Percentiles rank a stretch among this genome's conserved stretches.
These are phyloP conservation scores for Amia ocellicauda DNA, from an alignment of 2,113 vertebrate genomes.

Conservation along the genomic window DNA sequence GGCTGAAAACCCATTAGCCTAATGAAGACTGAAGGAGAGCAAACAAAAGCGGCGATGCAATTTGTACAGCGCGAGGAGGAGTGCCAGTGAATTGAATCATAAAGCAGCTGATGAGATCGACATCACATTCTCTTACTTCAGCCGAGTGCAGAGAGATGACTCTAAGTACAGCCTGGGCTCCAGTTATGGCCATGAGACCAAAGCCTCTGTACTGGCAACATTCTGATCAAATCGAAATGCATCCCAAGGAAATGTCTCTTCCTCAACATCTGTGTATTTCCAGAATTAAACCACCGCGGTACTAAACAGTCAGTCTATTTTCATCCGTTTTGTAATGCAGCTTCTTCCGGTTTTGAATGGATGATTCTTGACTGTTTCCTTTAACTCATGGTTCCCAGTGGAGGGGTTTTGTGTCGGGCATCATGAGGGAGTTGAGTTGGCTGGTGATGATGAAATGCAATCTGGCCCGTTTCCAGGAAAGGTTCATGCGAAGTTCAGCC, in stretches of 20 bases:
- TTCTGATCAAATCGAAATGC: not conserved
- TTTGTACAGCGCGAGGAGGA: not conserved
- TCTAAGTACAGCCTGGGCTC: not conserved
- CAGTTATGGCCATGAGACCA: not conserved
- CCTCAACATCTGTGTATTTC: too few relatives aligned
- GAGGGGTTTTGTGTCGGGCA: too few relatives aligned
- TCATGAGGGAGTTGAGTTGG: too few relatives aligned
- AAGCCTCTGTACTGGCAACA: not conserved
- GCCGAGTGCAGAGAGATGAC: not conserved
- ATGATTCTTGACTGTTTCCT: too few relatives aligned
- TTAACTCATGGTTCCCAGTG: too few relatives aligned
- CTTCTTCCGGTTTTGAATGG: too few relatives aligned
- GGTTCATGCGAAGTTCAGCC: not conserved
- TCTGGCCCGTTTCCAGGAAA: not conserved
- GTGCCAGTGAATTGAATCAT: not conserved
- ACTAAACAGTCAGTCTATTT: too few relatives aligned
- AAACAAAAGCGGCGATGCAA: constrained; percentile 27
- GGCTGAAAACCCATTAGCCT: constrained; percentile 26
- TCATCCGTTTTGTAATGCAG: too few relatives aligned
- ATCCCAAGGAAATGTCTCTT: too few relatives aligned
- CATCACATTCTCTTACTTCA: not conserved
- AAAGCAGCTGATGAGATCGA: not conserved
- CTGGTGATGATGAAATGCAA: not conserved
- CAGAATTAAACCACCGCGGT: too few relatives aligned
- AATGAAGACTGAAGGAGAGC: constrained; percentile 26